Base-by-base conservation (phyloP, 1,140 invertebrate genomes). In the Orchesella cincta region DNA sequence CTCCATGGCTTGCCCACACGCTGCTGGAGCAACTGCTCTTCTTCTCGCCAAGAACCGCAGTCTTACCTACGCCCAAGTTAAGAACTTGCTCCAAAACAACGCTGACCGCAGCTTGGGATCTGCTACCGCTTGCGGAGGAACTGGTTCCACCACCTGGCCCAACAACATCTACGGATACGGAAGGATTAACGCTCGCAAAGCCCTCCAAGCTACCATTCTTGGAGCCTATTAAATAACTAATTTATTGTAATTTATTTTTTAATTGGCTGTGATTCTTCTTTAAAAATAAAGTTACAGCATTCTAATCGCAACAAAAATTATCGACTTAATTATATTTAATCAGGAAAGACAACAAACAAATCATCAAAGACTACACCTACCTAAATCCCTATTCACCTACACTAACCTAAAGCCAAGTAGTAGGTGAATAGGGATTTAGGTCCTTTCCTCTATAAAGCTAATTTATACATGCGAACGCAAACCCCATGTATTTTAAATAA, bases 1-100 rank as follows among this genome's bases (percentile, higher is more conserved):
- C 1, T 39, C 29, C 20, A 80, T 80, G 79, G 76, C 76, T 28
- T 57, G 36, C 31, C 79, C 79, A 1, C 79, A 80, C 39, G 76
- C 57, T 5, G 54, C 79, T 8, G 79, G 79, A 5, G 26, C 34
- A n/a, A 28, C 29, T 18, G 34, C 71, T 26, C 71, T 73, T 26
- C 36, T 73, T 1, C 16, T 73, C 3, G 34, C 71, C 71, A 1
- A 23, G 2, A 73, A 73, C 36, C 33, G 3, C 20, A 26, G 46
- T 29, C 34, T 73, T 3, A 73, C 12, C 20, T 73, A 23, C 23
- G 36, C 1, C 20, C 34, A 73, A 28, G 71, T 73, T 26, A 36
- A 26, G 20, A 18, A 16, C 26, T 18, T 33, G 12, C 62, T 67
- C 26, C 12, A 31, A 67, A 33, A 29, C 31, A 33, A 33, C 26